Evolutionary conservation across 1,140 invertebrate genomes (phyloP).

Genomic region (Zaprionus lachaisei): DNA sequence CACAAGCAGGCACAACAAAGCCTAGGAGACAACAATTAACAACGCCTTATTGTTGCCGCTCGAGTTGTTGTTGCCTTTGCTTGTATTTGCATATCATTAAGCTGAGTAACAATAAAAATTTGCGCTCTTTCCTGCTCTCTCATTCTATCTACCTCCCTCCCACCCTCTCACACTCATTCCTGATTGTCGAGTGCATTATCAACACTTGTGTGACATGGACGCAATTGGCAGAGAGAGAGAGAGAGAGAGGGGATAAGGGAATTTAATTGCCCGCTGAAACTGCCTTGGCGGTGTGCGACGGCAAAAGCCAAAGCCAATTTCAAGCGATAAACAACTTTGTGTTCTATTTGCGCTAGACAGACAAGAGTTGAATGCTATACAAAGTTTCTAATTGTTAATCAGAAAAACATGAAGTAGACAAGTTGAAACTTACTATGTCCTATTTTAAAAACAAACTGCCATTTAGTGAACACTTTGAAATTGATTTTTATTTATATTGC

Average conservation of each 20-base stretch:
- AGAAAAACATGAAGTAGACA: not conserved
- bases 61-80: constrained; percentile 50
- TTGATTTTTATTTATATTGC: not conserved
- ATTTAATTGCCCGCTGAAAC: not conserved
- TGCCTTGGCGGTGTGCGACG: not conserved
- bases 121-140: constrained; percentile 22
- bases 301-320: constrained; percentile 31
- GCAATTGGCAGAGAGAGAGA: not conserved
- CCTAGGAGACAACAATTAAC: constrained; percentile 69
- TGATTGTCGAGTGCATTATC: constrained; percentile 68
- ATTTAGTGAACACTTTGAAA: not conserved
- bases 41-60: constrained; percentile 37
- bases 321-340: constrained; percentile 1
- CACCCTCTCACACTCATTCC: too few species aligned
- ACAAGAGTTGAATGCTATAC: not conserved
- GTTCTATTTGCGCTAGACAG: not conserved
- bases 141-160: not conserved
- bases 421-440: not conserved
- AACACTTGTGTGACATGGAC: constrained; percentile 51
- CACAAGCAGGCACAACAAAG: constrained; percentile 13
- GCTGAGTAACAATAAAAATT: constrained; percentile 60
- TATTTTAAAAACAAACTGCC: not conserved
- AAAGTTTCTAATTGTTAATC: not conserved
- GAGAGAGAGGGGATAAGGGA: not conserved
- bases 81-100: constrained; percentile 81